Base-by-base conservation (phyloP, 2,888 invertebrate species). In the Cantharis flavilabris region DNA sequence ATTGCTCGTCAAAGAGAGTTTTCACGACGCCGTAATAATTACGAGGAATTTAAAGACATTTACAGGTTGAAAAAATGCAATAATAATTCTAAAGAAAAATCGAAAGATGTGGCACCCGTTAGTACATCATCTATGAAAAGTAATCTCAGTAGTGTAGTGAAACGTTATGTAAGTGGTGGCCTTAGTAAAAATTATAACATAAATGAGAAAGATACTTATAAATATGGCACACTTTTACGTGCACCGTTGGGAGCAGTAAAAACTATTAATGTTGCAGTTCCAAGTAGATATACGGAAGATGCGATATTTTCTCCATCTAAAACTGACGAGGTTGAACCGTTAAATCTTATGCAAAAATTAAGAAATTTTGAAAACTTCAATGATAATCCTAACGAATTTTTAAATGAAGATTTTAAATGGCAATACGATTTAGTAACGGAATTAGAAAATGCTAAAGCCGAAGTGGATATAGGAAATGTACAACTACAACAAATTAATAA, bases 401-500 rank as follows among this genome's bases (percentile, higher is more conserved):
- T 9, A 7, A 23, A 72, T 18, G 62, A 13, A 14, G 16, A 14
- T 30, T 70, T 62, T 13, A 30, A 33, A 9, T 23, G 28, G 13
- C 77, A 74, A 26, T 18, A 33, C 11, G 76, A 76, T 64, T 71
- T 77, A 20, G 72, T 79, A 20, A 79, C 79, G 69, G 80, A 81
- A 69, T 75, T 81, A 16, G 71, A 79, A 67, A 77, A 81, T 3
- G 80, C 82, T 4, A 76, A 80, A 26, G 71, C 80, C 9, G 83
- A 84, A 76, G 80, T 82, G n/a, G 80, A 80, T 30, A 75, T 83
- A 62, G 82, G 83, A 14, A 79, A 80, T 9, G 77, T 75, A 11
- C 84, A 85, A 75, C 72, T 84, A 9, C 71, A 81, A 62, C 80
- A 83, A 67, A 81, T 84, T 62, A 79, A 81, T 16, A 80, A 77